A percentile compares a stretch with the other conserved stretches of the same genome.
phyloP scores from a whole-genome alignment of 2,113 vertebrate genomes.

The Mola mola region DNA sequence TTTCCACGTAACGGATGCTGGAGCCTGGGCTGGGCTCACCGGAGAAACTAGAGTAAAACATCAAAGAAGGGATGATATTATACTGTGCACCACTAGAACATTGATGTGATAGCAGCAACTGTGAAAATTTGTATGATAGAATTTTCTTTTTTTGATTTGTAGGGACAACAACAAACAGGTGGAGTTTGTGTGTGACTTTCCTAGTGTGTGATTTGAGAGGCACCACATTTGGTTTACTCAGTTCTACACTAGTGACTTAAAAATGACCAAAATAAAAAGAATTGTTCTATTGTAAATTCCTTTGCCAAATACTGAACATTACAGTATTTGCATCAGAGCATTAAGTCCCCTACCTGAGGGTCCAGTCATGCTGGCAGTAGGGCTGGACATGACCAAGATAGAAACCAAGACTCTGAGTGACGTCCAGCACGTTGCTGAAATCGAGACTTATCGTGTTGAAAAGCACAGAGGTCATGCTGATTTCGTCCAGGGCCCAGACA shows the following conservation, averaged over 20 bases:
- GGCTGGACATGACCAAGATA: conserved; percentile 97
- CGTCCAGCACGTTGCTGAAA: conserved; percentile 95
- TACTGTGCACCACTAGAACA: background rate
- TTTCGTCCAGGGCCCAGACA: conserved; percentile 97
- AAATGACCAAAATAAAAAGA: no score
- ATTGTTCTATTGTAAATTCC: no score
- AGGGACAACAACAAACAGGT: background rate
- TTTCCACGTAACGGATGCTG: conserved; percentile 97
- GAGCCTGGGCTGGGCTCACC: conserved; percentile 90
- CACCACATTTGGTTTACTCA: no score
- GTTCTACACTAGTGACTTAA: no score
- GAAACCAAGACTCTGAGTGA: conserved; percentile 97
- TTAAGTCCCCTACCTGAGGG: conserved; percentile 86
- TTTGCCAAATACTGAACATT: no score
- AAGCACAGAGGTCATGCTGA: conserved; percentile 96
- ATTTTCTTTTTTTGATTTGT: background rate
- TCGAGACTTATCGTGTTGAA: conserved; percentile 98
- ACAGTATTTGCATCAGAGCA: background rate
- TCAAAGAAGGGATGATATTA: background rate
- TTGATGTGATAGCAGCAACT: background rate
- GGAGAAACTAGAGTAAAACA: conserved; percentile 73
- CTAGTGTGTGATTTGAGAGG: no score
- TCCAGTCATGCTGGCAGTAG: conserved; percentile 97
- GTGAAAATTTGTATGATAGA: background rate
- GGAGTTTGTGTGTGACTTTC: background rate